Conservation (phyloP, 2,888 invertebrate species). For the Lypha dubia region DNA sequence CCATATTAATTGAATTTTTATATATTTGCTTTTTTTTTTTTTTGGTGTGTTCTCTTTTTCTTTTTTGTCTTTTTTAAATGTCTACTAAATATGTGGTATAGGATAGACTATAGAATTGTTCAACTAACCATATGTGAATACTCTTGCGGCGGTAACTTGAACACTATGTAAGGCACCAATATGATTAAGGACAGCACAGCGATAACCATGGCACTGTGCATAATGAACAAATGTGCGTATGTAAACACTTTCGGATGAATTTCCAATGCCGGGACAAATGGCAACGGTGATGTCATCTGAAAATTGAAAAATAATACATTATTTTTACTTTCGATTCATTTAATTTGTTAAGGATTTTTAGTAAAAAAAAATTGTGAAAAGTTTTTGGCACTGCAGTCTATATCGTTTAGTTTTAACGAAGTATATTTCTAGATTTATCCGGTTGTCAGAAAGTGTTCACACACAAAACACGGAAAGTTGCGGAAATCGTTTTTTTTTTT, state of each 20-base stretch:
- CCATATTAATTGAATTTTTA: conserved; percentile 16
- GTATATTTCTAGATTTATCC: too few species aligned
- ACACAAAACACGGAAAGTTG: too few species aligned
- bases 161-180: conserved; percentile 93
- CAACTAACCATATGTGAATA: conserved; percentile 94
- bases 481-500: too few species aligned
- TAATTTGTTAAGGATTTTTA: too few species aligned
- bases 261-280: conserved; percentile 96
- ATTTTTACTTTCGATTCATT: not conserved
- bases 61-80: not conserved
- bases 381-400: too few species aligned
- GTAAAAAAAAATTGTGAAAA: too few species aligned
- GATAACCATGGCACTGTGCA: conserved; percentile 94
- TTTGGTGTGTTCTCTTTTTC: not conserved
- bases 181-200: conserved; percentile 96
- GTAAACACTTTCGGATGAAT: conserved; percentile 96
- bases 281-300: conserved; percentile 94
- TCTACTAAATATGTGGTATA: too few species aligned
- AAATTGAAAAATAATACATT: conserved; percentile 21
- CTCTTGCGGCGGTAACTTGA: conserved; percentile 92
- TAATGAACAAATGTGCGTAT: conserved; percentile 96
- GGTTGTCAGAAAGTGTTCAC: too few species aligned
- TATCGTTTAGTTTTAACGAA: too few species aligned
- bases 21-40: conserved; percentile 25
- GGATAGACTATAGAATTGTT: conserved; percentile 23